Evolutionary conservation across 2,113 vertebrate genomes (phyloP).

Genomic region (Pica pica): DNA sequence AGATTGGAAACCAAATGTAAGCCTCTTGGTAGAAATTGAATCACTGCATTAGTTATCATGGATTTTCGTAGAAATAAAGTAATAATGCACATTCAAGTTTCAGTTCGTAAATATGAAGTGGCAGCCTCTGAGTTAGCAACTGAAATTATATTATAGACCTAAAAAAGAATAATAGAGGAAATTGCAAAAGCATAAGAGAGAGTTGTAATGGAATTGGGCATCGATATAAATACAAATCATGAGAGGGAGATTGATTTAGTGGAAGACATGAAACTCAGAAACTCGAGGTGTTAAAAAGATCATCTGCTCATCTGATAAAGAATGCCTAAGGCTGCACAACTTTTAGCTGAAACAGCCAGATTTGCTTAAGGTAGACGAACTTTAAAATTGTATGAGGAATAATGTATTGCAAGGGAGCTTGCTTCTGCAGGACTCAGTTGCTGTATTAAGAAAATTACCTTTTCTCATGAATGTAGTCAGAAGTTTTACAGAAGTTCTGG

Average conservation of each 20-base stretch:
- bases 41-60: background rate
- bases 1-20: background rate
- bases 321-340: background rate
- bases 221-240: slow-evolving; percentile 35
- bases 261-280: slow-evolving; percentile 10
- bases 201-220: slow-evolving; percentile 7
- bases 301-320: background rate
- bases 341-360: background rate
- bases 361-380: background rate
- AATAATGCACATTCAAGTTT: background rate
- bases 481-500: background rate
- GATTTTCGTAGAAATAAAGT: slow-evolving; percentile 26
- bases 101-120: slow-evolving; percentile 40
- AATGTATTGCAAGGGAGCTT: background rate
- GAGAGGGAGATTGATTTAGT: slow-evolving; percentile 40
- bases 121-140: slow-evolving; percentile 19
- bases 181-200: background rate
- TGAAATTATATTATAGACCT: slow-evolving; percentile 14
- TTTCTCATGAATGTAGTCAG: background rate
- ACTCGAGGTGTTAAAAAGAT: slow-evolving; percentile 17
- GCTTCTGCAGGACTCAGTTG: background rate
- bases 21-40: background rate
- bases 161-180: slow-evolving; percentile 32
- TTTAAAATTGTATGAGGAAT: background rate
- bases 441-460: background rate